Evolutionary conservation across 2,113 vertebrate genomes (phyloP).

Genomic region (Dicrurus megarhynchus): DNA sequence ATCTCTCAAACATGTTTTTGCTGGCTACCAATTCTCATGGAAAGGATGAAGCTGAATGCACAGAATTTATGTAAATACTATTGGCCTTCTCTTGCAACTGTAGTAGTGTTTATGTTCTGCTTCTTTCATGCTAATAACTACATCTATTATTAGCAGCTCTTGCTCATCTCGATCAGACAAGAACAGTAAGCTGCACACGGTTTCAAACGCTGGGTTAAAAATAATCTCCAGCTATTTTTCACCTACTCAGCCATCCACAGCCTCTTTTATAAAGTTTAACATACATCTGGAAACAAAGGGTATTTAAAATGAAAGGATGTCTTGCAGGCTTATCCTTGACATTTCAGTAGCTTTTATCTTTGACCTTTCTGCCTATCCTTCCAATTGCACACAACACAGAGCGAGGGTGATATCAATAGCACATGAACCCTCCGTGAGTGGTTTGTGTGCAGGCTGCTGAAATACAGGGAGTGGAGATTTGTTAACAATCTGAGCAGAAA

Average conservation of each 20-base stretch:
- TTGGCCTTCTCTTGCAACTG: background rate
- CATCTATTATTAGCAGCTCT: background rate
- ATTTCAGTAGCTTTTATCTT: constrained; percentile 47
- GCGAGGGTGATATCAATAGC: background rate
- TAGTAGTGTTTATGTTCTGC: background rate
- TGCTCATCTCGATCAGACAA: background rate
- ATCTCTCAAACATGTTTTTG: background rate
- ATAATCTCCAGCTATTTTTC: background rate
- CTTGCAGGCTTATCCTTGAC: constrained; percentile 34
- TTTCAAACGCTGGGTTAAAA: background rate
- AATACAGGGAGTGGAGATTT: background rate
- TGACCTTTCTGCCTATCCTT: constrained; percentile 36
- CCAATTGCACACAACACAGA: background rate
- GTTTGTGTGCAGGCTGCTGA: background rate
- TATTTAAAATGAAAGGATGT: constrained; percentile 38
- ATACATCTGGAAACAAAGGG: background rate
- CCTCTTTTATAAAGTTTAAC: background rate
- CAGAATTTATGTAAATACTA: background rate
- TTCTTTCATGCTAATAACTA: background rate
- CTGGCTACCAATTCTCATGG: background rate
- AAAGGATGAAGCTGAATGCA: background rate
- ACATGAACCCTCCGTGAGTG: background rate
- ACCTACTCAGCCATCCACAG: background rate
- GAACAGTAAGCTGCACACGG: background rate
- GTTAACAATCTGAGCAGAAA: background rate